Evolutionary conservation across 2,888 invertebrate species (phyloP), one percentile per base, ranked within the genome.

Genomic region (Himalopsyche japonica): DNA sequence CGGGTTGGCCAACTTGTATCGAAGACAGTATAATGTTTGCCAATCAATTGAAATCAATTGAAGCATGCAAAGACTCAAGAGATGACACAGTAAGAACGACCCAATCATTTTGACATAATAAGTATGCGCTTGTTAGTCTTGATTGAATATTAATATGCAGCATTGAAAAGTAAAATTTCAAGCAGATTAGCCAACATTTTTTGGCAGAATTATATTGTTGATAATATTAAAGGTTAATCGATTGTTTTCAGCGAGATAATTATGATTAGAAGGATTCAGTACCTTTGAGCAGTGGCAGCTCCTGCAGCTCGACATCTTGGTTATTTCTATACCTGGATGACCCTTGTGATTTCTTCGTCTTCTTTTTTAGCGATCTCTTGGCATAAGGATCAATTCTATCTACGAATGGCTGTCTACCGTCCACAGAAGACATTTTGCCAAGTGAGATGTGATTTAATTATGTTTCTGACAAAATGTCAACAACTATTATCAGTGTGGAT

Each of bases 371-470:
- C 89, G 99, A 98, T 91, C 98, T 95, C 94, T 99, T 99, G 89
- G 98, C 97, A 93, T 99, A 99, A 90, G 99, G 99, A 94, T 99
- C 99, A 94, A 99, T 99, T 93, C 98, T 97, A 95, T 99, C 99
- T 93, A 98, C 98, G 94, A 98, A 97, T 92, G 97, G 95, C 93
- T 87, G 87, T 57, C 85, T 83, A 81, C 81, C 82, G 84, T 86
- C 87, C 84, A 95, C 95, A 93, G 96, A 95, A 92, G 92, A 92
- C 95, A 94, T 94, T 91, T 92, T 93, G 91, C 87, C 78, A 79
- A 77, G 81, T 79, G 79, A 79, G 81, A 76, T 49, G 77, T 91
- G 90, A 90, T 90, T 90, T 91, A 92, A 90, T 91, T 91, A 91
- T 91, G 92, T 91, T 91, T 91, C 89, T 91, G 92, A 91, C 91